Percentiles rank a stretch among this genome's conserved stretches.
Evolutionary conservation across 2,888 invertebrate genomes (phyloP).

Genomic region (Eristalis intricaria): DNA sequence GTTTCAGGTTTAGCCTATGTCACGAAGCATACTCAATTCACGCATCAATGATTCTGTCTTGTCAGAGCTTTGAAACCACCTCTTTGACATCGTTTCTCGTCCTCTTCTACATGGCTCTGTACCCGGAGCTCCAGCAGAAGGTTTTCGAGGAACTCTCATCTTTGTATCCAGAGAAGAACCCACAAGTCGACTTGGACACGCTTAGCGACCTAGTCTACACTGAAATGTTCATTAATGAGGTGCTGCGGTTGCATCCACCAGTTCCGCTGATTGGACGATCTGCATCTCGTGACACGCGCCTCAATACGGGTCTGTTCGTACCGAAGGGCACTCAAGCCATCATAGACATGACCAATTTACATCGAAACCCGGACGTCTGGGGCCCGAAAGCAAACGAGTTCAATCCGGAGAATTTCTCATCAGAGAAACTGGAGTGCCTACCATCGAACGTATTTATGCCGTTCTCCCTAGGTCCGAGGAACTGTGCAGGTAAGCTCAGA

Average conservation of each 20-base stretch:
- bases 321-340: conserved; percentile 63
- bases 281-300: conserved; percentile 42
- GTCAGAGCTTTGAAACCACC: conserved; percentile 75
- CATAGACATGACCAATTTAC: conserved; percentile 70
- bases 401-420: conserved; percentile 73
- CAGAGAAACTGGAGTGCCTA: conserved; percentile 53
- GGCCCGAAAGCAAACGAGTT: conserved; percentile 73
- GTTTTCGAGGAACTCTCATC: conserved; percentile 74
- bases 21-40: too few species aligned
- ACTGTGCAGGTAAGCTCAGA: conserved; percentile 70
- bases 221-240: conserved; percentile 73
- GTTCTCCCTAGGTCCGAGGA: conserved; percentile 74
- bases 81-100: conserved; percentile 74
- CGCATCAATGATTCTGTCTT: conserved; percentile 60
- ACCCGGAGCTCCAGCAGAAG: conserved; percentile 71
- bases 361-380: conserved; percentile 73
- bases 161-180: conserved; percentile 73
- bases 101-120: conserved; percentile 75
- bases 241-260: conserved; percentile 74
- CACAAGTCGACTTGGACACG: conserved; percentile 60
- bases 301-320: conserved; percentile 54
- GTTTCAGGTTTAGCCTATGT: conserved; percentile 2
- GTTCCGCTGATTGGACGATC: conserved; percentile 71
- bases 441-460: conserved; percentile 74
- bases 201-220: conserved; percentile 71